Conservation (phyloP, 2,888 invertebrate species). For the Geotrupes spiniger region DNA sequence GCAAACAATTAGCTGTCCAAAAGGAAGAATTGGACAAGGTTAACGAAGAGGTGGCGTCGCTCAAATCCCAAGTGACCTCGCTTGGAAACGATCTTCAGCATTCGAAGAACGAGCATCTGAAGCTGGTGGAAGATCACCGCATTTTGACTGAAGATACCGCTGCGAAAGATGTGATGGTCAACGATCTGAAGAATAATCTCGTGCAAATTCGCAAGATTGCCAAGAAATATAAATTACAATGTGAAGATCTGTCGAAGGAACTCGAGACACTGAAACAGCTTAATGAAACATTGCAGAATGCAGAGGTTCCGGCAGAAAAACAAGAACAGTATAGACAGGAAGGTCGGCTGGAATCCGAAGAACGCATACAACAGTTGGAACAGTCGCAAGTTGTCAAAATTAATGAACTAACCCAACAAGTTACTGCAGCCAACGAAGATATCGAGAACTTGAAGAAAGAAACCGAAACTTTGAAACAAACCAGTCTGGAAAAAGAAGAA, state of each 20-base stretch:
- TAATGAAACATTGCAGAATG: slow-evolving; percentile 54
- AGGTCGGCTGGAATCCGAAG: slow-evolving; percentile 51
- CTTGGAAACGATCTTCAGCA: slow-evolving; percentile 64
- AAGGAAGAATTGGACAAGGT: slow-evolving; percentile 66
- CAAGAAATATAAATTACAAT: slow-evolving; percentile 87
- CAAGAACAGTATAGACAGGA: slow-evolving; percentile 53
- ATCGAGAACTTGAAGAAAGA: slow-evolving; percentile 57
- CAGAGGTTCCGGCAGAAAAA: slow-evolving; percentile 51
- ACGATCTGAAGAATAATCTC: slow-evolving; percentile 51
- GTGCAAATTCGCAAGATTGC: slow-evolving; percentile 75
- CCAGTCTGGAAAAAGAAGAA: slow-evolving; percentile 50
- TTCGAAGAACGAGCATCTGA: slow-evolving; percentile 58
- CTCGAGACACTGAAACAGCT: slow-evolving; percentile 50
- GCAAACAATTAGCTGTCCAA: slow-evolving; percentile 58
- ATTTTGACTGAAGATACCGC: slow-evolving; percentile 65
- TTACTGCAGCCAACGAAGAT: slow-evolving; percentile 51
- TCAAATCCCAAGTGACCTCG: slow-evolving; percentile 59
- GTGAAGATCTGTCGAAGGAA: slow-evolving; percentile 70
- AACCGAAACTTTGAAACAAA: slow-evolving; percentile 48
- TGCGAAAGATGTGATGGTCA: slow-evolving; percentile 64
- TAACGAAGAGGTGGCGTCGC: slow-evolving; percentile 59
- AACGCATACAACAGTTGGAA: slow-evolving; percentile 48
- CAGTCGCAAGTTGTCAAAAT: slow-evolving; percentile 49
- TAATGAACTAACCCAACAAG: slow-evolving; percentile 51
- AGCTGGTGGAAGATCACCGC: slow-evolving; percentile 60